Conservation (phyloP, 2,113 vertebrate species). For the Eurystomus gularis region DNA sequence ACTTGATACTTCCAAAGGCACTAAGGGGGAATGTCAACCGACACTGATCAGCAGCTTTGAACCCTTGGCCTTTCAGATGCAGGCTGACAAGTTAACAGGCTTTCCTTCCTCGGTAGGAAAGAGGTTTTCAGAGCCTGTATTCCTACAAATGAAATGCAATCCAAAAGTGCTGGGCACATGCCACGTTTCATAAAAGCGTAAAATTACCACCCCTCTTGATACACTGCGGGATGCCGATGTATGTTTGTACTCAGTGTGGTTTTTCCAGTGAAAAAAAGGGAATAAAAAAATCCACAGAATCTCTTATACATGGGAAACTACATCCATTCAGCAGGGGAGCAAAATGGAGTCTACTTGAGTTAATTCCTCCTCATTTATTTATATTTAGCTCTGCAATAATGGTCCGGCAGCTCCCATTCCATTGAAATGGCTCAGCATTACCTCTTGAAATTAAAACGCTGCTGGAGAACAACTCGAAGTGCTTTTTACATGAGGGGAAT, state of each 20-base stretch:
- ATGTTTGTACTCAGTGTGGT: background rate
- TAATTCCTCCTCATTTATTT: slow-evolving; percentile 15
- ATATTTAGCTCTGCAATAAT: slow-evolving; percentile 1
- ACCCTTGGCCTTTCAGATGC: slow-evolving; percentile 53
- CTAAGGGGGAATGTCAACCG: slow-evolving; percentile 64
- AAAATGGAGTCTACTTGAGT: background rate
- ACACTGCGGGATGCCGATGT: background rate
- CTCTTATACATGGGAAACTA: background rate
- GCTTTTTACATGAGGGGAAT: background rate
- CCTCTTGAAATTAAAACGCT: background rate
- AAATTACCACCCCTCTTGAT: slow-evolving; percentile 39
- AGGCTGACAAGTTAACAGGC: slow-evolving; percentile 59
- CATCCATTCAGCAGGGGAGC: background rate
- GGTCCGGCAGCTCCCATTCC: background rate
- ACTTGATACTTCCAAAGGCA: slow-evolving; percentile 70
- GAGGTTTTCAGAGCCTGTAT: background rate
- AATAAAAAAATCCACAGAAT: background rate
- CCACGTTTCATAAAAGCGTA: slow-evolving; percentile 14
- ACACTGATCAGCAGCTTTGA: slow-evolving; percentile 56
- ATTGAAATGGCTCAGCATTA: background rate
- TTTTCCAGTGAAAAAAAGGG: background rate
- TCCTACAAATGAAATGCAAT: slow-evolving; percentile 34
- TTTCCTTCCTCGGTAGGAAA: slow-evolving; percentile 24
- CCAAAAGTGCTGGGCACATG: slow-evolving; percentile 31
- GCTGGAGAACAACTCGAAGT: background rate